Evolutionary conservation across 2,888 invertebrate species (phyloP).

Genomic region (Dexiosoma caninum): DNA sequence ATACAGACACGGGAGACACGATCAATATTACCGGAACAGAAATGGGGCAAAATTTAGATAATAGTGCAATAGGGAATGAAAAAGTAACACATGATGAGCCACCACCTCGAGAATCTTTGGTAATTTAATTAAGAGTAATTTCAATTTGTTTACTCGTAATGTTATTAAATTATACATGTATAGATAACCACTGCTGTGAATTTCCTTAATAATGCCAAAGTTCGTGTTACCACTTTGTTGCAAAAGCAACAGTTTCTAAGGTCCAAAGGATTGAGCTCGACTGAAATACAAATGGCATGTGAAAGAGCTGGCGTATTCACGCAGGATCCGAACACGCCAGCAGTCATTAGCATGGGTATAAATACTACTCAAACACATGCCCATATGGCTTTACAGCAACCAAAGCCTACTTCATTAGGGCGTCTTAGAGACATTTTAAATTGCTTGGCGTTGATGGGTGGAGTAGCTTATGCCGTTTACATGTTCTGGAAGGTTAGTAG

Average conservation of each 20-base stretch:
- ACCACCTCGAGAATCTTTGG: constrained; percentile 75
- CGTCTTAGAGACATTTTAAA: constrained; percentile 84
- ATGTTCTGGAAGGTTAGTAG: constrained; percentile 89
- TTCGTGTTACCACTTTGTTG: constrained; percentile 85
- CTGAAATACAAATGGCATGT: constrained; percentile 86
- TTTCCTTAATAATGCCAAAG: constrained; percentile 91
- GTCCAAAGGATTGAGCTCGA: constrained; percentile 86
- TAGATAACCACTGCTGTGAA: constrained; percentile 91
- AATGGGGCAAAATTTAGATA: constrained; percentile 50
- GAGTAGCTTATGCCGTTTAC: constrained; percentile 87
- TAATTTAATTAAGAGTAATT: constrained; percentile 62
- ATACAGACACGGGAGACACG: constrained; percentile 77
- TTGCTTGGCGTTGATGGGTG: constrained; percentile 86
- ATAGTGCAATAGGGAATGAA: constrained; percentile 27
- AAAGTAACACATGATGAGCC: constrained; percentile 16
- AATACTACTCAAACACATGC: constrained; percentile 66
- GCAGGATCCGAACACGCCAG: constrained; percentile 73
- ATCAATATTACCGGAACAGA: constrained; percentile 65
- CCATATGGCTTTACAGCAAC: constrained; percentile 69
- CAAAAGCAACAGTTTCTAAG: constrained; percentile 89
- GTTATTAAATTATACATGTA: constrained; percentile 66
- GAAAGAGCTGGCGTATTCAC: constrained; percentile 80
- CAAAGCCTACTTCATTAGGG: constrained; percentile 77
- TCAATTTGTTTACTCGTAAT: not conserved
- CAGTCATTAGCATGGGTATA: constrained; percentile 75